These are phyloP conservation scores for Lasiommata megera DNA, from an alignment of 2,888 invertebrate species.

Conservation along the genomic window DNA sequence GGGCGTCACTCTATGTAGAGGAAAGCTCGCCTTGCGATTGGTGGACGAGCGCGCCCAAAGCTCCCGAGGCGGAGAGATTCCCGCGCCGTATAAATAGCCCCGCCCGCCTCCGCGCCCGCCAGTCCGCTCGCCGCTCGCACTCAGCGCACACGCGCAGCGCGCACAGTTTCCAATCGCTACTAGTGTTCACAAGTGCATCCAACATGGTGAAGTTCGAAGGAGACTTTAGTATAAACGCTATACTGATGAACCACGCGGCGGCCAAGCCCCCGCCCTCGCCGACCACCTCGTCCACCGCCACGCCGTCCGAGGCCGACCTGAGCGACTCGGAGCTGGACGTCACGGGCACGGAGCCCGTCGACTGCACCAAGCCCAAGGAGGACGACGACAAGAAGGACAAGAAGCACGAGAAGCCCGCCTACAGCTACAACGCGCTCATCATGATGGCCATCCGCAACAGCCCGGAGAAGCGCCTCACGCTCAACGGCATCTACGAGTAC, in stretches of 20 bases:
- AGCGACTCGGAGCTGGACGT: constrained; percentile 89
- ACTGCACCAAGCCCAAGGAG: constrained; percentile 82
- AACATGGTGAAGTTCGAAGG: constrained; percentile 82
- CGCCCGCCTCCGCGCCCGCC: constrained; percentile 70
- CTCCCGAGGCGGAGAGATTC: constrained; percentile 53
- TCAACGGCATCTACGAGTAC: constrained; percentile 99
- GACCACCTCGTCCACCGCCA: constrained; percentile 63
- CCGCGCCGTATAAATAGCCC: constrained; percentile 55
- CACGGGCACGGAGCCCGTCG: constrained; percentile 88
- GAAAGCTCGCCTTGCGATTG: constrained; percentile 63
- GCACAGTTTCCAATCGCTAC: constrained; percentile 19
- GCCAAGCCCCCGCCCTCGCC: constrained; percentile 68
- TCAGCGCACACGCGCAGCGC: constrained; percentile 53
- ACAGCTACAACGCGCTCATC: constrained; percentile 99
- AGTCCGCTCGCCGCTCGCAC: constrained; percentile 67
- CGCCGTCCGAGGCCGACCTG: constrained; percentile 65
- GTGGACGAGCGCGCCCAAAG: constrained; percentile 43
- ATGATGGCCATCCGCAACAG: constrained; percentile 99
- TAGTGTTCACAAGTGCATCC: constrained; percentile 52
- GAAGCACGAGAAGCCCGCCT: constrained; percentile 96
- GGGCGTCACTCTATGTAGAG: constrained; percentile 62
- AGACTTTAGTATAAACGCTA: constrained; percentile 90
- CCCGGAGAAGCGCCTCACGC: constrained; percentile 94
- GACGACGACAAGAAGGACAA: constrained; percentile 71
- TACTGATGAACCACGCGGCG: constrained; percentile 83